These are phyloP conservation scores for Carapus acus DNA, from an alignment of 2,797 vertebrate species.

Conservation along the genomic window DNA sequence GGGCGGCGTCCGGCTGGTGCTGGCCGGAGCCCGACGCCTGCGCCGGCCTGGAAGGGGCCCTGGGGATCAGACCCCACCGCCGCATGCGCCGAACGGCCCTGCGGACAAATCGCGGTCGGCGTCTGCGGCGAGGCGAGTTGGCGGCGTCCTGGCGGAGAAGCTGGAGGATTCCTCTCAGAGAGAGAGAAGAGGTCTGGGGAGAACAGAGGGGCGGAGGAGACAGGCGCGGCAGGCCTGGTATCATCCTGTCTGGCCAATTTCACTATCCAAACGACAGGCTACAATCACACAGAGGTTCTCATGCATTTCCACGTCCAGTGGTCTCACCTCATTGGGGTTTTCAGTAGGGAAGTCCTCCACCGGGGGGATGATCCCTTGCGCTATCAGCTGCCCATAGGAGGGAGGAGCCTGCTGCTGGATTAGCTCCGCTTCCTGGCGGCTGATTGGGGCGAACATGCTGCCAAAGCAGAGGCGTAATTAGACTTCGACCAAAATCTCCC, in stretches of 20 bases:
- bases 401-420: slow-evolving; percentile 89
- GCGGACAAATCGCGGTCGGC: slow-evolving; percentile 71
- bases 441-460: slow-evolving; percentile 86
- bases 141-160: slow-evolving; percentile 74
- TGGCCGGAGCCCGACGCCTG: slow-evolving; percentile 54
- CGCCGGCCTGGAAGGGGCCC: slow-evolving; percentile 60
- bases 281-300: no score
- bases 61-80: slow-evolving; percentile 75
- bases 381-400: slow-evolving; percentile 89
- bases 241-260: no score
- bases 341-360: slow-evolving; percentile 91
- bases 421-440: slow-evolving; percentile 82
- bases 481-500: no score
- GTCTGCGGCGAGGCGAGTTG: slow-evolving; percentile 68
- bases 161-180: slow-evolving; percentile 76
- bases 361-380: slow-evolving; percentile 86
- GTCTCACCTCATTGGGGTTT: slow-evolving; percentile 83
- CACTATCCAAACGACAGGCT: no score
- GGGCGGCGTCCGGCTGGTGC: slow-evolving; percentile 57
- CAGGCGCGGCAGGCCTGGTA: no score
- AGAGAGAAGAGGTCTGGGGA: slow-evolving; percentile 70
- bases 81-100: slow-evolving; percentile 73
- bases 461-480: background rate
- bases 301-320: no score
- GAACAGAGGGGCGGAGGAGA: background rate